These are phyloP conservation scores for Musca vetustissima DNA, from an alignment of 1,140 invertebrate species.

Conservation along the genomic window DNA sequence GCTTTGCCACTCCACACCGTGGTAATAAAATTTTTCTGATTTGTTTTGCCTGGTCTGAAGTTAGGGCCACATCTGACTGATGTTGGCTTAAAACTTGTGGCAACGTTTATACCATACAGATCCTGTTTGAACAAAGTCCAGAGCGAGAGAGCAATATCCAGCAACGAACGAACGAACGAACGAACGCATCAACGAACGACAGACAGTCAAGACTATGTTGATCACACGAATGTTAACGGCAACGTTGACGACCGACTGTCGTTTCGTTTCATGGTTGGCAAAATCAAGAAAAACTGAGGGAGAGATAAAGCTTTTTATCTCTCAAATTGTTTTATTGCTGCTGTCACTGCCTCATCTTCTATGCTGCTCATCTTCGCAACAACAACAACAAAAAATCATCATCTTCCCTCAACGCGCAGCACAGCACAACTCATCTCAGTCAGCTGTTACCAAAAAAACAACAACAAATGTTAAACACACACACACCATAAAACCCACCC, in stretches of 20 bases:
- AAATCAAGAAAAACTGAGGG: not conserved
- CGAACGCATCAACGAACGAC: not conserved
- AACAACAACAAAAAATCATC: no score
- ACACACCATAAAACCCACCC: no score
- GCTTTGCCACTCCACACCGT: no score
- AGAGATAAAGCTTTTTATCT: constrained; percentile 9
- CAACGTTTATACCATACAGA: constrained; percentile 54
- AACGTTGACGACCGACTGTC: not conserved
- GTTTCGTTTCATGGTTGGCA: no score
- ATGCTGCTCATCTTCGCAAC: no score
- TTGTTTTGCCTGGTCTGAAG: constrained; percentile 37
- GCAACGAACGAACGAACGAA: no score
- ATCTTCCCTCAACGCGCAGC: no score
- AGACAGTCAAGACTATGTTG: no score
- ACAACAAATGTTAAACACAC: no score
- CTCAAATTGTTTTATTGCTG: not conserved
- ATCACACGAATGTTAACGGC: constrained; percentile 2
- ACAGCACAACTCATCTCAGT: no score
- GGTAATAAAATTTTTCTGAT: constrained; percentile 27
- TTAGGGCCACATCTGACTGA: constrained; percentile 45
- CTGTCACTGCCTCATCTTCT: no score
- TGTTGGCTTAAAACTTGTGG: constrained; percentile 51
- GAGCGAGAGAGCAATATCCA: constrained; percentile 13
- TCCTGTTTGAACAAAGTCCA: constrained; percentile 49
- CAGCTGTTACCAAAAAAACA: no score